Base-by-base conservation (phyloP, 2,113 vertebrate species). In the Tenrec ecaudatus region DNA sequence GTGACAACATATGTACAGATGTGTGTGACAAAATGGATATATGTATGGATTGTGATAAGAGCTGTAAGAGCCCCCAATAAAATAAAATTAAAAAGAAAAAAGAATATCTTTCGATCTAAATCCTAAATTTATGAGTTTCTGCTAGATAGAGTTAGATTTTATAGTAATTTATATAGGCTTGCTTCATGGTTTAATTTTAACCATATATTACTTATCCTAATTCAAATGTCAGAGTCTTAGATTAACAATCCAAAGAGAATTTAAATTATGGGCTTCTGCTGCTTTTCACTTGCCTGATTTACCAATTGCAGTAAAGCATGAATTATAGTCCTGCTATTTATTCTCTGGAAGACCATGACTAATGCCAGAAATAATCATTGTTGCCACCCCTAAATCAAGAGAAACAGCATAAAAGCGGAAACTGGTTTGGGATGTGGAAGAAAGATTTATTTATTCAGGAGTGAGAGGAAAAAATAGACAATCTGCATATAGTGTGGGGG, bases 251-350 rank as follows among this genome's bases (percentile, higher is more conserved):
- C 43, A 86, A 85, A 96, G 66, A 94, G 33, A 69, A 89, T 94
- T 91, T 95, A 96, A 95, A 96, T 96, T 97, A 95, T 91, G 84
- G 85, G 84, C 92, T 95, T 96, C 88, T 96, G 62, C 78, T 96
- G 60, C 81, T 95, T 96, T 90, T 91, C 86, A 92, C 90, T 96
- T 97, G 85, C 82, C 79, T 93, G 79, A 86, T 95, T 96, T 95
- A 88, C 88, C 94, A 86, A 57, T 95, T 88, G 64, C 76, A 95
- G 68, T 91, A 95, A 95, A 96, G 92, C 88, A 71, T 95, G 93
- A 95, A 94, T 95, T 96, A 96, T 94, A 96, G 90, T 79, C 82
- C 95, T 92, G n/a, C n/a, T n/a, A n/a, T 78, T 78, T 96, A 29
- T 91, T 94, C 85, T 89, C 82, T 96, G 31, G 68, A 95, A 95